Percentiles rank a stretch among this genome's conserved stretches.
Evolutionary conservation across 2,888 invertebrate species (phyloP).

Genomic region (Caenorhabditis parvicauda): DNA sequence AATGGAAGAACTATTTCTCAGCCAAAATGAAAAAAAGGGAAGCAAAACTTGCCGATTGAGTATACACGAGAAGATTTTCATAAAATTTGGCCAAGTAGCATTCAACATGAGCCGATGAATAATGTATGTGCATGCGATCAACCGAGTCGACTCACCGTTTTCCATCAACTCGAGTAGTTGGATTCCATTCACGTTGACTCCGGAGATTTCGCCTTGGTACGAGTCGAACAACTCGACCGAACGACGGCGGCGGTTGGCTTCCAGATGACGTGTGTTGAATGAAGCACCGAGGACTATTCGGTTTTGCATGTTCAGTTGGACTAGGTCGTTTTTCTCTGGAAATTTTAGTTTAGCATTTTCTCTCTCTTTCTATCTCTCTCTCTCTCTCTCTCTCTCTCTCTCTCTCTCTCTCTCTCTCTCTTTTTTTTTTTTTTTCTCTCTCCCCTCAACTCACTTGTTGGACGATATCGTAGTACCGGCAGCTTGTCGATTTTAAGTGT

Average conservation of each 20-base stretch:
- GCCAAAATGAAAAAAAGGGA: no score
- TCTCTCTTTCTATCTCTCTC: no score
- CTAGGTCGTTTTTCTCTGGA: constrained; percentile 38
- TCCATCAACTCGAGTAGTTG: constrained; percentile 54
- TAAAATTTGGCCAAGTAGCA: not conserved
- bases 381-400: not conserved
- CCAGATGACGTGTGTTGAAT: constrained; percentile 43
- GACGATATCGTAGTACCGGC: constrained; percentile 48
- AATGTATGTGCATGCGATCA: constrained; percentile 8
- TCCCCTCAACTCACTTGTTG: constrained; percentile 19
- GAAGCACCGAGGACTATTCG: constrained; percentile 52
- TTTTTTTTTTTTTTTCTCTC: not conserved
- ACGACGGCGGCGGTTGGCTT: constrained; percentile 7
- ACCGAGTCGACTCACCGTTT: constrained; percentile 34
- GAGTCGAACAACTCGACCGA: constrained; percentile 43
- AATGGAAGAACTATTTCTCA: no score
- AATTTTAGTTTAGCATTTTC: constrained; percentile 2
- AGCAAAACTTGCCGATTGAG: not conserved
- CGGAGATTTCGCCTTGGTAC: constrained; percentile 53
- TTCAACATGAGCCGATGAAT: constrained; percentile 1
- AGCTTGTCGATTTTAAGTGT: constrained; percentile 50
- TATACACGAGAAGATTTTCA: not conserved
- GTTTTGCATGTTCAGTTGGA: constrained; percentile 54
- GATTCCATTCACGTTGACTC: constrained; percentile 58
- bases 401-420: no score